Conservation (phyloP, 2,888 invertebrate species). For the Cabera pusaria region DNA sequence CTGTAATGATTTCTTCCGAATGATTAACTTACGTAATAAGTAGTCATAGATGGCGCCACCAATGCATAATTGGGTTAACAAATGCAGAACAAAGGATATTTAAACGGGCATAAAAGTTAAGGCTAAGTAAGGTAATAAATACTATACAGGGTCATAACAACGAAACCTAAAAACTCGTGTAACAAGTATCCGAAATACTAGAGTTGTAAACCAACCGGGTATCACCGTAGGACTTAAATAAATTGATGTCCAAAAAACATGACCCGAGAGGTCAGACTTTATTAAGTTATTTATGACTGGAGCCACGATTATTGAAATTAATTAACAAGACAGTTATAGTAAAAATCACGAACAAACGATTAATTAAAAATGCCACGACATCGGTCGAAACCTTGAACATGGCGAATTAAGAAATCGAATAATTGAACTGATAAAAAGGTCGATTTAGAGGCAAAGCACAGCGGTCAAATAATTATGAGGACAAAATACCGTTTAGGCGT, state of each 20-base stretch:
- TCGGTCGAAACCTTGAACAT: slow-evolving; percentile 37
- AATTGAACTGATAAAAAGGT: slow-evolving; percentile 39
- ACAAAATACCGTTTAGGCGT: slow-evolving; percentile 45
- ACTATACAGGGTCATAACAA: not conserved
- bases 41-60: too few species aligned
- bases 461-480: slow-evolving; percentile 39
- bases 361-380: slow-evolving; percentile 31
- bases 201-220: not conserved
- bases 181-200: slow-evolving; percentile 1
- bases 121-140: not conserved
- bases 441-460: slow-evolving; percentile 43
- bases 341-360: slow-evolving; percentile 21
- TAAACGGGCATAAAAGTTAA: too few species aligned
- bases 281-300: slow-evolving; percentile 15
- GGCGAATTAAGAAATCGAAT: slow-evolving; percentile 41
- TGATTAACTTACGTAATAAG: too few species aligned
- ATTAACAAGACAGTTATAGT: slow-evolving; percentile 26
- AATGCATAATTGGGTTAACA: too few species aligned
- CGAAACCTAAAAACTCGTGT: slow-evolving; percentile 7
- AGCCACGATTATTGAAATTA: slow-evolving; percentile 20
- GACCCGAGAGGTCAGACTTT: slow-evolving; percentile 18
- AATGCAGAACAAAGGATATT: too few species aligned
- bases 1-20: too few species aligned
- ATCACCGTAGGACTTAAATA: too few species aligned
- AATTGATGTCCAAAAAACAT: slow-evolving; percentile 3